phyloP scores from a whole-genome alignment of 2,888 invertebrate genomes.

The Rhagophthalmus giganteus region DNA sequence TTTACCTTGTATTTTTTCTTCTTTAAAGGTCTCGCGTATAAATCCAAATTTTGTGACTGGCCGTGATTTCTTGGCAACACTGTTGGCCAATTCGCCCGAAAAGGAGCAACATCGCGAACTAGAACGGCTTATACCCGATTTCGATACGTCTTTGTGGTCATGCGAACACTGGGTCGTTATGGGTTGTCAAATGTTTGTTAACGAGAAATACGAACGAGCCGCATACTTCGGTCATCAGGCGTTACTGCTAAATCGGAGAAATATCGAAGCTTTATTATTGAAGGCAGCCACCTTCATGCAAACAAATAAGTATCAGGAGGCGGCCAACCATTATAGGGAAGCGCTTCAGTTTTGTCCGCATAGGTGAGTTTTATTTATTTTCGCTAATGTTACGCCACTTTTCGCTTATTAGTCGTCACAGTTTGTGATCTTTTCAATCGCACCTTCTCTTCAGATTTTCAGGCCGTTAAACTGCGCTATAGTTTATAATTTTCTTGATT shows the following conservation, averaged over 20 bases:
- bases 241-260: constrained; percentile 64
- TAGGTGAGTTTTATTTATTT: constrained; percentile 39
- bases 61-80: constrained; percentile 42
- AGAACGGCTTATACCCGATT: constrained; percentile 46
- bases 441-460: no score
- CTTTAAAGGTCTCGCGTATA: constrained; percentile 45
- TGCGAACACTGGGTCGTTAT: constrained; percentile 76
- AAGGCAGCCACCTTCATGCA: constrained; percentile 71
- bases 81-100: constrained; percentile 36
- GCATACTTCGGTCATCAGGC: constrained; percentile 76
- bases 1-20: no score
- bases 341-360: constrained; percentile 64
- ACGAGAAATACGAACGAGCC: constrained; percentile 68
- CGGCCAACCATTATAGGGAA: constrained; percentile 67
- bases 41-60: constrained; percentile 46
- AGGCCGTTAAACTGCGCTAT: no score
- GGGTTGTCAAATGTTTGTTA: constrained; percentile 69
- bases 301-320: constrained; percentile 68
- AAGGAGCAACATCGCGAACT: constrained; percentile 47
- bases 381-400: not conserved
- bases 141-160: constrained; percentile 47
- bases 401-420: no score
- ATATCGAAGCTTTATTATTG: constrained; percentile 73
- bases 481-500: no score
- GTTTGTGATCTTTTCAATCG: no score